Conservation (phyloP, 2,888 invertebrate genomes). For the Tryphoninae sp. region DNA sequence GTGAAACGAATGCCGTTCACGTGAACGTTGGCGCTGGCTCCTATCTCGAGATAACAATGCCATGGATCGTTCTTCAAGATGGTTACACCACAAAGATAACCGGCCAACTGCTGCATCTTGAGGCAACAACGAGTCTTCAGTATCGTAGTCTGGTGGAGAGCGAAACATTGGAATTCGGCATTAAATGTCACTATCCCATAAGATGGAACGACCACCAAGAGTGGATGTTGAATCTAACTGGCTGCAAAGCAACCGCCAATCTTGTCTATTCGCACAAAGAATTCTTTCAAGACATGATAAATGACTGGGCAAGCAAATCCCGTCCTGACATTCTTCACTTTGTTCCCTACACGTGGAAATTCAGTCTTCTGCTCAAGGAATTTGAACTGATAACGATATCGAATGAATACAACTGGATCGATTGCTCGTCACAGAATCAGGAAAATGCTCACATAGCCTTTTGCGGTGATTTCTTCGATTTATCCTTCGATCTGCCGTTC, state of each 20-base stretch:
- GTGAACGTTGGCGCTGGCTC: constrained; percentile 97
- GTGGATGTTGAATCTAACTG: constrained; percentile 95
- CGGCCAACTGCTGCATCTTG: constrained; percentile 96
- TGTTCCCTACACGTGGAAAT: constrained; percentile 98
- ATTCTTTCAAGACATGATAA: constrained; percentile 97
- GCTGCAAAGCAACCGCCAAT: constrained; percentile 96
- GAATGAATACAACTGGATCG: constrained; percentile 99
- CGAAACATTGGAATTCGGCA: constrained; percentile 96
- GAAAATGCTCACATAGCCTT: constrained; percentile 97
- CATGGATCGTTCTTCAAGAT: constrained; percentile 94
- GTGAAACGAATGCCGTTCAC: constrained; percentile 98
- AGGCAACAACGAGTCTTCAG: constrained; percentile 97
- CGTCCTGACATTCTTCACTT: constrained; percentile 96
- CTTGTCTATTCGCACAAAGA: constrained; percentile 97
- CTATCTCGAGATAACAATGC: constrained; percentile 97
- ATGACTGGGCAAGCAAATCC: constrained; percentile 98
- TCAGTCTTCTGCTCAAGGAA: constrained; percentile 94
- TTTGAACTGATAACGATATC: constrained; percentile 96
- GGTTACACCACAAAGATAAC: constrained; percentile 96
- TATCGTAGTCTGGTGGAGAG: constrained; percentile 96
- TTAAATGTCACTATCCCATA: constrained; percentile 94
- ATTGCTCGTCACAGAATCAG: constrained; percentile 97
- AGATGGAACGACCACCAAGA: constrained; percentile 98
- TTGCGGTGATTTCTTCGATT: constrained; percentile 95
- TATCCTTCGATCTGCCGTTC: constrained; percentile 97